These are phyloP conservation scores for Calyptomena viridis DNA, from an alignment of 2,113 vertebrate genomes.

Conservation along the genomic window DNA sequence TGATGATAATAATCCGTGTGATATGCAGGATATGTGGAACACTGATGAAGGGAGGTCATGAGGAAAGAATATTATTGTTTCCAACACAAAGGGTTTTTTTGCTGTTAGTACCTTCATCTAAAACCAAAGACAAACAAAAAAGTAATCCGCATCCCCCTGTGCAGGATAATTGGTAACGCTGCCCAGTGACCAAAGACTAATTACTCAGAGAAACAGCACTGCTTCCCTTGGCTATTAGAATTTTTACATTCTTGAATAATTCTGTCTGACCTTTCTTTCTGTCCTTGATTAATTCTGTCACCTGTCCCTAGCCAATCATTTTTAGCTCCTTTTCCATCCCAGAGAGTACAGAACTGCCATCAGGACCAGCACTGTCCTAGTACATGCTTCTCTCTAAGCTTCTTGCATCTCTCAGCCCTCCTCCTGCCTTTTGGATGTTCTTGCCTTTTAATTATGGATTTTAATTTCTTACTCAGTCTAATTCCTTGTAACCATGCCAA, in stretches of 20 bases:
- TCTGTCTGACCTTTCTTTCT: not conserved
- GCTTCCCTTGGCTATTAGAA: not conserved
- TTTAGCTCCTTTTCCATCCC: not conserved
- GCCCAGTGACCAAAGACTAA: not conserved
- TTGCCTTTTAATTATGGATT: not conserved
- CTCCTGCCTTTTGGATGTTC: not conserved
- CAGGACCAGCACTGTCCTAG: not conserved
- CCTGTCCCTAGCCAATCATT: not conserved
- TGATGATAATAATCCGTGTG: not conserved
- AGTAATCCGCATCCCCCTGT: not conserved
- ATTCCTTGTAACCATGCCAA: not conserved
- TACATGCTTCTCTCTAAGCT: not conserved
- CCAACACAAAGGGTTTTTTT: not conserved
- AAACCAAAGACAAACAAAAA: not conserved
- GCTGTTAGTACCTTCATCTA: not conserved
- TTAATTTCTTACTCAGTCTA: not conserved
- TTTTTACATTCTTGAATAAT: not conserved
- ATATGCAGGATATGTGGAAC: too few species aligned
- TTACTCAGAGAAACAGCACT: not conserved
- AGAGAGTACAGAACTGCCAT: not conserved
- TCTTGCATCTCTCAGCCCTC: not conserved
- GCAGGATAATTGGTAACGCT: not conserved
- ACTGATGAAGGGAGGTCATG: not conserved
- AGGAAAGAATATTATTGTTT: not conserved
- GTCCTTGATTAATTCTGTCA: not conserved